Evolutionary conservation across 2,888 invertebrate species (phyloP).

Genomic region (Pyrocoelia pectoralis): DNA sequence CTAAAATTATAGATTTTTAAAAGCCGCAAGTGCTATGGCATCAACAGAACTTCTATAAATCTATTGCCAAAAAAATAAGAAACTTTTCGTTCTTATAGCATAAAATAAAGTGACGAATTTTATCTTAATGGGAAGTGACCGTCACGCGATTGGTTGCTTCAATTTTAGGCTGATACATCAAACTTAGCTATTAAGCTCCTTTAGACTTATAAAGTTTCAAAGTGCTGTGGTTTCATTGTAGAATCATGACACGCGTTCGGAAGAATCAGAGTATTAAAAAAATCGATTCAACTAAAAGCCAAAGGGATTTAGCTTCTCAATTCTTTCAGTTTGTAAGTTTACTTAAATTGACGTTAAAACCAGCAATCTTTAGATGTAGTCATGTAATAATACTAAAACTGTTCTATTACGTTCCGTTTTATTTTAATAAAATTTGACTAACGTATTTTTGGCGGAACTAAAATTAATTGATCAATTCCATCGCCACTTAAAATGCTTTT

Average conservation of each 20-base stretch:
- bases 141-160: slow-evolving; percentile 22
- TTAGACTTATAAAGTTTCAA: slow-evolving; percentile 32
- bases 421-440: background rate
- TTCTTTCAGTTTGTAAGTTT: slow-evolving; percentile 9
- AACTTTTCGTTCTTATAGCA: background rate
- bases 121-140: slow-evolving; percentile 28
- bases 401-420: background rate
- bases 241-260: slow-evolving; percentile 33
- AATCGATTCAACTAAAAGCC: slow-evolving; percentile 27
- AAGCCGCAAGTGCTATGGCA: too few species aligned
- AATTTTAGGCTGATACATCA: slow-evolving; percentile 26
- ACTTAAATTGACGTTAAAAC: slow-evolving; percentile 5
- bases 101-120: slow-evolving; percentile 11
- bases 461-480: too few species aligned
- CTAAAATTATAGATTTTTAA: too few species aligned
- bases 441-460: background rate
- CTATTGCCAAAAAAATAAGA: background rate
- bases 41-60: background rate
- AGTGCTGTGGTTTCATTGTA: slow-evolving; percentile 34
- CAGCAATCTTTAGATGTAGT: background rate
- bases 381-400: background rate
- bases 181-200: slow-evolving; percentile 34
- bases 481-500: too few species aligned
- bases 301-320: slow-evolving; percentile 8
- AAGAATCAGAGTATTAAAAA: slow-evolving; percentile 32